Base-by-base conservation (phyloP, 2,113 vertebrate species). In the Picathartes gymnocephalus region DNA sequence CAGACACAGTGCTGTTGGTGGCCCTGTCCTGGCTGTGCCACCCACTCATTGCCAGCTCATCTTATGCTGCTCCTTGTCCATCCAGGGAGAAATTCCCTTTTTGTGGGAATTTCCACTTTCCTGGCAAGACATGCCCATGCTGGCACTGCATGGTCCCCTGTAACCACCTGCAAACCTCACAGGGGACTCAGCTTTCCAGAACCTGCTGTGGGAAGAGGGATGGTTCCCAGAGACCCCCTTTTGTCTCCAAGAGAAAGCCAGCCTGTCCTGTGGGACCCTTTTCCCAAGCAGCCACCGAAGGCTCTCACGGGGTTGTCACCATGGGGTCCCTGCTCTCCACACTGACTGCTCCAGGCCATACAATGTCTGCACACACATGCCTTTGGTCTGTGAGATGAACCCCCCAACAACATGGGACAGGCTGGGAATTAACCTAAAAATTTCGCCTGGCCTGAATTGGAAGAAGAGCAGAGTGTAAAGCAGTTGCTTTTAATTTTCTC, bases 401-500 rank as follows among this genome's bases (percentile, higher is more conserved):
- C 33, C 64, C 77, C 65, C 58, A 28, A 6, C 8, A 10, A 65
- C 27, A 24, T 33, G 48, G 64, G 78, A 66, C 51, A 33, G 77
- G 33, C 85, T 85, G 87, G 70, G 87, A 87, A 79, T 95, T 97
- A 92, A 95, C 92, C 91, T 95, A 79, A 50, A 82, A 91, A 66
- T 65, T 60, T 79, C 0, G 4, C 24, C 66, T 74, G 88, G 86
- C 95, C 94, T 93, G 94, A 90, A 93, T 86, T 90, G 96, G 92
- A 78, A 88, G 87, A 84, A 54, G 72, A 83, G 92, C 74, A 42
- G 90, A 79, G 85, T 18, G 21, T 71, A 78, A 84, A 87, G 79
- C 92, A 89, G 90, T 95, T 84, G 71, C 82, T 93, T 96, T 95
- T 94, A 95, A 93, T 96, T 90, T 92, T 83, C 90, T 87, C 78